Evolutionary conservation across 2,888 invertebrate species (phyloP).

Genomic region (Hesperia comma): DNA sequence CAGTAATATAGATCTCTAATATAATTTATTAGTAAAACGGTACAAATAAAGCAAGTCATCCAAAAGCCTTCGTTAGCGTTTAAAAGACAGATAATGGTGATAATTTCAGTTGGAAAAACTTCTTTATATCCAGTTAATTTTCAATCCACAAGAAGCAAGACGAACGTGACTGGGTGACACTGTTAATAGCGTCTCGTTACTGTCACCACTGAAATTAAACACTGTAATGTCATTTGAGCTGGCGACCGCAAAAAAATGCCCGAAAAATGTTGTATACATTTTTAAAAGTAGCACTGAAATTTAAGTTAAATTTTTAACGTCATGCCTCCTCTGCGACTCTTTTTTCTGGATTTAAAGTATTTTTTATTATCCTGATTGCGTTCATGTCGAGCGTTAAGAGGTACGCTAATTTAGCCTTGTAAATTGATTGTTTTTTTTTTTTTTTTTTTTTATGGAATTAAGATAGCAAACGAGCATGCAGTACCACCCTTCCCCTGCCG

Average conservation of each 20-base stretch:
- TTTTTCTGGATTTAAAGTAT: no score
- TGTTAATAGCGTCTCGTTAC: conserved; percentile 14
- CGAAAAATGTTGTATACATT: background rate
- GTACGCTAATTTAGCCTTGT: no score
- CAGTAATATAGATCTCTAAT: no score
- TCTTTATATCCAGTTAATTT: conserved; percentile 1
- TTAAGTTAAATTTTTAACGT: background rate
- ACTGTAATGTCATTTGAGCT: conserved; percentile 10
- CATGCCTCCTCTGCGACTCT: no score
- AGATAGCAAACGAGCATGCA: no score
- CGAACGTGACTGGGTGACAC: conserved; percentile 9
- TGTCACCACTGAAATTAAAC: conserved; percentile 18
- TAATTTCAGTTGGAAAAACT: background rate
- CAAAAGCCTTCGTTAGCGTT: background rate
- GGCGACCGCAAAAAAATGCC: background rate
- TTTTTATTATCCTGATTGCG: no score
- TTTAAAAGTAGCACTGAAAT: background rate
- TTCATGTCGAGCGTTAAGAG: no score
- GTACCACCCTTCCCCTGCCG: no score
- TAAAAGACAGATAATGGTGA: background rate
- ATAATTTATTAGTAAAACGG: background rate
- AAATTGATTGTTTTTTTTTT: no score
- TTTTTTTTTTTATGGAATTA: no score
- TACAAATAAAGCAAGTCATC: background rate
- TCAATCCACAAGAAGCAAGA: conserved; percentile 1